A percentile compares a stretch with the other conserved stretches of the same genome.
Conservation (phyloP, 2,888 invertebrate species). For the Hydrotaea diabolus region DNA sequence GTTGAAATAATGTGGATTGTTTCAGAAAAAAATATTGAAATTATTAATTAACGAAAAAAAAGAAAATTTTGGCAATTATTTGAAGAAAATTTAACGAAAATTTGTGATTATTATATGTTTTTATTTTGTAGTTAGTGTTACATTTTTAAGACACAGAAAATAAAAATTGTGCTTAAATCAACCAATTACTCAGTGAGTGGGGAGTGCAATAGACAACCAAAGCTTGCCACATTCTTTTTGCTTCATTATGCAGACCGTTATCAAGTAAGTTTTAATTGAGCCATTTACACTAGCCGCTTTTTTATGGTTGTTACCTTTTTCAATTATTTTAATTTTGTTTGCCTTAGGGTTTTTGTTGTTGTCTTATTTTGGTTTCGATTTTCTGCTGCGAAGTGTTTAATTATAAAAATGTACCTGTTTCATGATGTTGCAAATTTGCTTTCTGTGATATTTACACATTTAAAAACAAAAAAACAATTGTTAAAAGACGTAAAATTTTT, state of each 20-base stretch:
- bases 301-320: constrained; percentile 12
- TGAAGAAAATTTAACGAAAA: neutral
- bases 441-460: neutral
- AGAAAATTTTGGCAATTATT: neutral
- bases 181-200: constrained; percentile 19
- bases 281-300: constrained; percentile 6
- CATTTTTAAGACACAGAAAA: neutral
- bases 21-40: neutral
- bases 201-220: neutral
- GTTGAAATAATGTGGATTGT: constrained; percentile 36
- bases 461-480: too few relatives aligned
- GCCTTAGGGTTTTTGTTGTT: constrained; percentile 27
- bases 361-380: constrained; percentile 49
- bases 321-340: constrained; percentile 1
- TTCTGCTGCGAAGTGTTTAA: neutral
- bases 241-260: constrained; percentile 78
- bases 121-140: constrained; percentile 17
- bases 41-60: constrained; percentile 28
- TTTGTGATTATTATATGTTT: constrained; percentile 8
- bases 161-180: constrained; percentile 29
- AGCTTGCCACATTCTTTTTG: constrained; percentile 15
- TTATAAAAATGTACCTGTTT: constrained; percentile 6
- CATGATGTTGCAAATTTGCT: neutral
- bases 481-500: neutral
- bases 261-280: constrained; percentile 75